Evolutionary conservation across 2,797 vertebrate genomes (phyloP), one percentile per base, ranked within the genome.

Genomic region (Tachyglossus aculeatus): DNA sequence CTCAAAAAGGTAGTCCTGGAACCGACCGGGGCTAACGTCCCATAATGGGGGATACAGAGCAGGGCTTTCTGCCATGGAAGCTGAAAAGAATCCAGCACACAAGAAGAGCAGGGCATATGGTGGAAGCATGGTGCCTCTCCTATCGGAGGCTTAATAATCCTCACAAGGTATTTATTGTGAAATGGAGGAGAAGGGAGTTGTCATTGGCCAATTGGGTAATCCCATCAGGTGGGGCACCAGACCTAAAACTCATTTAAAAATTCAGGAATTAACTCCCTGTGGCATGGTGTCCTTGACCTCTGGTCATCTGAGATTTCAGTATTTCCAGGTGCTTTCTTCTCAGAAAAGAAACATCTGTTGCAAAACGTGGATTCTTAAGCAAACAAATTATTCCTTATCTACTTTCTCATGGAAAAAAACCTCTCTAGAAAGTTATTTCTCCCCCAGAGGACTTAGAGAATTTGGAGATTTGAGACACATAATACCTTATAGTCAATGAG

Each of bases 11-110:
- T 95, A 91, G 13, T 92, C 90, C 33, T 62, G 67, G 5, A 94
- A 7, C 37, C 80, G 82, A 40, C 25, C 60, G n/a, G 83, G 79
- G 0, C 87, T 88, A 5, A 88, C 81, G 1, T 86, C 25, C 96
- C 96, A 97, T 16, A 89, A 55, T 5, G 93, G 77, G 1, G 94
- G 95, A 41, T 87, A 79, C 7, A 69, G 55, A 22, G 85, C 81
- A 22, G 55, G 63, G 25, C 7, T 24, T 71, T 33, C 33, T 11
- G 0, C 27, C 21, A 50, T n/a, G 68, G 65, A 38, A 88, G 33
- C 19, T 81, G 27, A 18, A 0, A 2, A 11, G 14, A 27, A 39
- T 4, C 22, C 27, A 34, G 41, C 24, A 39, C 25, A 22, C 14
- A 43, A 15, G 36, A 3, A 16, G 70, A 60, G 62, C 32, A 40